Evolutionary conservation across 2,113 vertebrate genomes (phyloP).

Genomic region (Pseudopipra pipra): DNA sequence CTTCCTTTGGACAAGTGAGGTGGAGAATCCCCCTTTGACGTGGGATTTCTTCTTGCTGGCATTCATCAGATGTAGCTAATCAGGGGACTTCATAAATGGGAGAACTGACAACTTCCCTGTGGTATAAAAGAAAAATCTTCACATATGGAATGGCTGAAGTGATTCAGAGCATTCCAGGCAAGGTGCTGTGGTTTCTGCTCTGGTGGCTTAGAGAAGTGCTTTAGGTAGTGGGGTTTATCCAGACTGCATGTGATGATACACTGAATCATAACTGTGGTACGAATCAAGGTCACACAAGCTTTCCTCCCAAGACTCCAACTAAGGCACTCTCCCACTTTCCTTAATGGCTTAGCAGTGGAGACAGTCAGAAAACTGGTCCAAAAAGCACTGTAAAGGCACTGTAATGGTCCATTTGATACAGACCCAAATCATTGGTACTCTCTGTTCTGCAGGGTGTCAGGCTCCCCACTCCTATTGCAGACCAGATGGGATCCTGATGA

Average conservation of each 20-base stretch:
- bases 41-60: not conserved
- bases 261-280: too few species aligned
- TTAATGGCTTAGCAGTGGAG: not conserved
- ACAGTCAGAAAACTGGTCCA: not conserved
- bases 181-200: not conserved
- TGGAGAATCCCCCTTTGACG: not conserved
- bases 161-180: not conserved
- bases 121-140: not conserved
- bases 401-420: accelerated
- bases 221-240: not conserved
- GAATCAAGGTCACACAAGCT: not conserved
- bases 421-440: too few species aligned
- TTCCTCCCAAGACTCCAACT: not conserved
- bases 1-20: not conserved
- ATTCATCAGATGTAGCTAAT: not conserved
- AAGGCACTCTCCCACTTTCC: not conserved
- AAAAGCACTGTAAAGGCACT: not conserved
- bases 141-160: not conserved
- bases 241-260: not conserved
- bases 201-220: not conserved
- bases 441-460: not conserved
- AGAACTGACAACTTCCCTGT: not conserved
- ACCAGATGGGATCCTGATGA: not conserved
- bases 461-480: not conserved
- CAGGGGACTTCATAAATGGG: not conserved